phyloP scores from a whole-genome alignment of 2,888 invertebrate species.

The Caenorhabditis afra region DNA sequence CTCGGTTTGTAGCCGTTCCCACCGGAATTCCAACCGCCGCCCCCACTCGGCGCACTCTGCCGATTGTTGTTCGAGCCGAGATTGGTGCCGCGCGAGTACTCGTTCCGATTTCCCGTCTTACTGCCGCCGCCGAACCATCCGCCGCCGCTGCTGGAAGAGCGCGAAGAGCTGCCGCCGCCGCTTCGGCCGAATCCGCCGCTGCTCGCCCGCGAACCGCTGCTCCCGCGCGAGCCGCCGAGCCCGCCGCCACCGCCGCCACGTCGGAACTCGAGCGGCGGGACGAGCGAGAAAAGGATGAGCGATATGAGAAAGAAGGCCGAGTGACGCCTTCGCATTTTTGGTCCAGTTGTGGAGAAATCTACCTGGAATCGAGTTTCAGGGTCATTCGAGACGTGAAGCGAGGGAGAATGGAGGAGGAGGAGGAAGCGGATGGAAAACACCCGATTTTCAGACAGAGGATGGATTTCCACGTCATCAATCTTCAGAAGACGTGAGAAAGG shows the following conservation, averaged over 20 bases:
- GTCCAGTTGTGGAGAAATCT: neutral
- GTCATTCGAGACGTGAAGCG: neutral
- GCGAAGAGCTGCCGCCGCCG: conserved; percentile 26
- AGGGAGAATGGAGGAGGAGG: too few relatives aligned
- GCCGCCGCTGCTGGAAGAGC: conserved; percentile 17
- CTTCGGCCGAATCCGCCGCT: conserved; percentile 30
- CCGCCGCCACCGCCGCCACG: conserved; percentile 47
- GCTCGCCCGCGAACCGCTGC: conserved; percentile 5
- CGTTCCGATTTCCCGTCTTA: conserved; percentile 26
- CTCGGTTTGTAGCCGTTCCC: conserved; percentile 3
- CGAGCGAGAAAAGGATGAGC: conserved; percentile 46
- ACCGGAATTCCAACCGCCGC: conserved; percentile 31
- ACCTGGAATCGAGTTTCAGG: neutral
- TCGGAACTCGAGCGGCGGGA: conserved; percentile 32
- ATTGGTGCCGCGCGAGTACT: conserved; percentile 45
- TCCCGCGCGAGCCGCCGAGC: conserved; percentile 32
- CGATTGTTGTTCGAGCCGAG: conserved; percentile 22
- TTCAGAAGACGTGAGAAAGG: too few relatives aligned
- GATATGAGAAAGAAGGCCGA: conserved; percentile 31
- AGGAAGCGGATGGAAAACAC: too few relatives aligned
- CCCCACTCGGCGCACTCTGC: neutral
- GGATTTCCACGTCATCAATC: too few relatives aligned
- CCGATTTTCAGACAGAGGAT: too few relatives aligned
- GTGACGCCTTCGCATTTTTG: conserved; percentile 34
- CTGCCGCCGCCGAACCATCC: conserved; percentile 11